Evolutionary conservation across 2,888 invertebrate genomes (phyloP), one percentile per base, ranked within the genome.

Genomic region (Parasteatoda lunata): DNA sequence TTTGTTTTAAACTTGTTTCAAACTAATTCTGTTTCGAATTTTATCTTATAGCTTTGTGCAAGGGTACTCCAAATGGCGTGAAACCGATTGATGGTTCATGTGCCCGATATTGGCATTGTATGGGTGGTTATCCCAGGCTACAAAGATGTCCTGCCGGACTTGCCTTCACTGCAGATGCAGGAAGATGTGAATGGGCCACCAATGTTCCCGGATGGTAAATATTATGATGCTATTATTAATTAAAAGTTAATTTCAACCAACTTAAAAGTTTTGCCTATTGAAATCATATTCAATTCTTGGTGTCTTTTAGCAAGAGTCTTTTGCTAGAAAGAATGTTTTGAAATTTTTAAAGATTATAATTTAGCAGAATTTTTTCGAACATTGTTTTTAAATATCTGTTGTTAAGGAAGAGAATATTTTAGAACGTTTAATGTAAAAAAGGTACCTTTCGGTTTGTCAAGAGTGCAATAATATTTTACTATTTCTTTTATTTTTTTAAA

Each of bases 41-140:
- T 66, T 64, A 45, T 7, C 59, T 93, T 93, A 75, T 93, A 97
- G 97, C 97, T 85, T 95, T 97, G 77, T 97, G 97, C 93, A 97
- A 97, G 91, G 96, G 96, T 71, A 97, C 97, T 91, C 94, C 97
- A 78, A 97, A 97, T 92, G 97, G 97, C 88, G 97, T 97, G 92
- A 97, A 97, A 11, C 95, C 97, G 0, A 93, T 97, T 11, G 97
- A 97, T 90, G 97, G 97, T 92, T 97, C 97, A 77, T 97, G 97
- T 94, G 97, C 97, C 93, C 94, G 97, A 13, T 97, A 97, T 93
- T 97, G 97, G 97, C 96, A 97, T 91, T 97, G 97, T 91, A 97
- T 97, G 91, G 97, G 97, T 5, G 97, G 97, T 0, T 97, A 97
- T 92, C 97, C 97, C 6, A 95, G 97, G 84, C 94, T 97, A 6